Conservation (phyloP, 2,888 invertebrate species). For the Cryptophagus acutangulus region DNA sequence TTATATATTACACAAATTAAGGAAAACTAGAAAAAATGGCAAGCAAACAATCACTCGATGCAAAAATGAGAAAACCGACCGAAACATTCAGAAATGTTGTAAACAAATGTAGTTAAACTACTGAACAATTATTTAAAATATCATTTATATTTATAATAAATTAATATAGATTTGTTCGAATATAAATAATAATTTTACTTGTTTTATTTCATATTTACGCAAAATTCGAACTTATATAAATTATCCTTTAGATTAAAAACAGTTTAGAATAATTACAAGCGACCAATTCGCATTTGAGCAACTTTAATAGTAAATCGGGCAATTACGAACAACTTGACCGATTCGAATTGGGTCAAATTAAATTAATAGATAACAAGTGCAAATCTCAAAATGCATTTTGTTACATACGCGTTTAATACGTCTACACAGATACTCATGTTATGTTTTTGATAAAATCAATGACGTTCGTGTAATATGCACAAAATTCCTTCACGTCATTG, state of each 20-base stretch:
- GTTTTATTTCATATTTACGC: conserved; percentile 44
- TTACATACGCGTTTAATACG: too few species aligned
- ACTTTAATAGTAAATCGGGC: conserved; percentile 27
- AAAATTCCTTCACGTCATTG: background rate
- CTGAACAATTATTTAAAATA: conserved; percentile 44
- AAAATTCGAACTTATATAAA: conserved; percentile 41
- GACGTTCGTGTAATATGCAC: background rate
- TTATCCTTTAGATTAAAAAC: conserved; percentile 27
- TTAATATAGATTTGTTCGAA: conserved; percentile 38
- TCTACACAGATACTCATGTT: too few species aligned
- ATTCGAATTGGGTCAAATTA: conserved; percentile 46
- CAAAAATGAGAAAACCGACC: too few species aligned
- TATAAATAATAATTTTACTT: conserved; percentile 38
- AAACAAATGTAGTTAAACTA: conserved; percentile 37
- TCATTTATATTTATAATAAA: conserved; percentile 46
- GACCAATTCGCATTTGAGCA: conserved; percentile 29
- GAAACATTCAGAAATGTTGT: conserved; percentile 14
- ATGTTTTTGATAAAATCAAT: background rate
- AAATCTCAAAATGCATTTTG: conserved; percentile 30
- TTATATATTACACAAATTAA: too few species aligned
- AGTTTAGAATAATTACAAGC: conserved; percentile 21
- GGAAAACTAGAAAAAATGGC: too few species aligned
- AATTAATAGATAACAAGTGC: conserved; percentile 41
- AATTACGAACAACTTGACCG: conserved; percentile 33
- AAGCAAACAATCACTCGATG: too few species aligned